Base-by-base conservation (phyloP, 2,113 vertebrate species). In the Halichoeres trimaculatus region DNA sequence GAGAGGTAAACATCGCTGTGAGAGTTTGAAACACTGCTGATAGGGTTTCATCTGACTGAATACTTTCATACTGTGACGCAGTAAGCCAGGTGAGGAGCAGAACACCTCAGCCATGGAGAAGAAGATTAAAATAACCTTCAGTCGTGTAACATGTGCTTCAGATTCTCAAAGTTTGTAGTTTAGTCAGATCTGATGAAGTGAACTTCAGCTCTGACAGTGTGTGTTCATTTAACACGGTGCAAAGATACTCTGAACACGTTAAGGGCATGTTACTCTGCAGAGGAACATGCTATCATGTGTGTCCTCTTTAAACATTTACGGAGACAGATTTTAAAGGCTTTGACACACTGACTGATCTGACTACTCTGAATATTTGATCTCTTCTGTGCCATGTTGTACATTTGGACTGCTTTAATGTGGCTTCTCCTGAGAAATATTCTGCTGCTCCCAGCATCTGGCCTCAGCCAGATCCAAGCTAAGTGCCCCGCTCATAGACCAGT, bases 1-100 rank as follows among this genome's bases (percentile, higher is more conserved):
- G 90, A 90, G 88, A 90, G 84, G 87, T 90, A 88, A 92, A 91
- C 88, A 91, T 87, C 69, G 75, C 83, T 60, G 80, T 88, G 80
- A 71, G 74, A 88, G 87, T 86, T 79, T 89, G 87, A 78, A 48
- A 86, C 84, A 86, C 78, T 85, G 84, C 78, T 76, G 88, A 83
- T 54, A 65, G 70, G 67, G 81, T 80, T 86, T 86, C 74, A 88
- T 88, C 75, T 81, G 74, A 78, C 66, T 41, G 75, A 84, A 71
- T 63, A 80, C 69, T 52, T 74, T 85, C 65, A 80, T 84, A 73
- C 54, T 61, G 77, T 71, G 11, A 70, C 22, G 60, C 75, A 74
- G 61, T 50, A 68, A 73, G 48, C 50, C 64, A 83, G 45, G 74
- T 61, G 56, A 83, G 58, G 55, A 43, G 55, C 72, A 61, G 60